These are phyloP conservation scores for Melierax canorus DNA, from an alignment of 2,113 vertebrate genomes.

Conservation along the genomic window DNA sequence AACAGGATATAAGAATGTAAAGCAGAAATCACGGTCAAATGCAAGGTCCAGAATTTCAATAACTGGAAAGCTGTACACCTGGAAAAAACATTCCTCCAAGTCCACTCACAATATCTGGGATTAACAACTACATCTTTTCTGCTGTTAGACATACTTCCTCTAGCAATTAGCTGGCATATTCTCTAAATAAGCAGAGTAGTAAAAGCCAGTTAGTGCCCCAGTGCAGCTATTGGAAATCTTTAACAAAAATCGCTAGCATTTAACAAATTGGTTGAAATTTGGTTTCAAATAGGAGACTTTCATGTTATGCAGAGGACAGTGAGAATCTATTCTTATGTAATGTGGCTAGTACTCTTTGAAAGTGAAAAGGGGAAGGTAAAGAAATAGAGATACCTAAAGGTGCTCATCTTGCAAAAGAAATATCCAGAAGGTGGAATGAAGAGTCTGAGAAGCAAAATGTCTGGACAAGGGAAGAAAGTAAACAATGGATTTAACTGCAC, in stretches of 20 bases:
- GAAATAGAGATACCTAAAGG: not conserved
- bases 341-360: not conserved
- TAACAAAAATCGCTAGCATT: not conserved
- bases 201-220: not conserved
- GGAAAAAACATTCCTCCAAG: not conserved
- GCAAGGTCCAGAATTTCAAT: not conserved
- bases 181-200: not conserved
- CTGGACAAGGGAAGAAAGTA: not conserved
- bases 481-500: not conserved
- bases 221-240: not conserved
- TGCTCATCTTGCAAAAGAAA: slow-evolving; percentile 11
- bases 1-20: not conserved
- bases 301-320: not conserved
- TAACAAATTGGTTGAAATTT: not conserved
- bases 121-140: not conserved
- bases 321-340: slow-evolving; percentile 24
- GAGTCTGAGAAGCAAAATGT: not conserved
- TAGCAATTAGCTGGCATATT: not conserved
- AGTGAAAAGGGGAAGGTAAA: not conserved
- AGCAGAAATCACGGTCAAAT: not conserved
- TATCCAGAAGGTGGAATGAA: not conserved
- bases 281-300: not conserved
- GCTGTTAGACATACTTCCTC: not conserved
- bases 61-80: not conserved
- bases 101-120: not conserved